These are phyloP conservation scores for Pogona vitticeps DNA, from an alignment of 2,113 vertebrate species.

Conservation along the genomic window DNA sequence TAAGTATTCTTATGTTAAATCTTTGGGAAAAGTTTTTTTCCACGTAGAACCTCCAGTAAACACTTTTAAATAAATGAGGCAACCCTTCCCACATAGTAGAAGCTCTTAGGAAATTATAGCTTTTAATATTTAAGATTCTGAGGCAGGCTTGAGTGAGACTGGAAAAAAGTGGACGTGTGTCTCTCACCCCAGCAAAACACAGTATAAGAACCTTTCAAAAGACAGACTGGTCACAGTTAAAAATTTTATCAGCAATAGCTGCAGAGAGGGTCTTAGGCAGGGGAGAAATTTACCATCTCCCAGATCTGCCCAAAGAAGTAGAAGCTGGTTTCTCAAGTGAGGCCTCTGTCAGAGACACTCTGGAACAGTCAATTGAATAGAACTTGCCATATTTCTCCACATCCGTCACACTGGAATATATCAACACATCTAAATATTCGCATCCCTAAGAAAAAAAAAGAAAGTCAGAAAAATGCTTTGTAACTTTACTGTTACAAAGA, in stretches of 20 bases:
- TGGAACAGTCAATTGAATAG: neutral
- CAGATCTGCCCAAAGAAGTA: slow-evolving; percentile 54
- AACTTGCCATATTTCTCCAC: slow-evolving; percentile 7
- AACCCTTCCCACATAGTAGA: neutral
- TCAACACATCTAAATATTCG: neutral
- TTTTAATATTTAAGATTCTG: slow-evolving; percentile 57
- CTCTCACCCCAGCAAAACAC: too few relatives aligned
- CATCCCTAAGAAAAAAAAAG: neutral
- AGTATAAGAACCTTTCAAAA: slow-evolving; percentile 27
- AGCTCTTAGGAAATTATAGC: slow-evolving; percentile 55
- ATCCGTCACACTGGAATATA: slow-evolving; percentile 4
- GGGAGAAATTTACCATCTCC: neutral
- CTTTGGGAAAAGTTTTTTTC: neutral
- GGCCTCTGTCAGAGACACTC: slow-evolving; percentile 7
- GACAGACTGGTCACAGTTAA: slow-evolving; percentile 4
- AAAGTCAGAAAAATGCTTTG: neutral
- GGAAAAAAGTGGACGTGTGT: neutral
- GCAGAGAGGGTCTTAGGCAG: neutral
- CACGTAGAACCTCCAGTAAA: fast-evolving
- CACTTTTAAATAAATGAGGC: neutral
- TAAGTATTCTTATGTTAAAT: neutral
- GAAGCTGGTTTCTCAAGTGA: neutral
- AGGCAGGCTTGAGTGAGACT: neutral
- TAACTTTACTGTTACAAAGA: neutral
- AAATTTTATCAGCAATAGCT: slow-evolving; percentile 40